A percentile compares a stretch with the other conserved stretches of the same genome.
These are phyloP conservation scores for Elephas maximus DNA, from an alignment of 2,113 vertebrate genomes.

Conservation along the genomic window DNA sequence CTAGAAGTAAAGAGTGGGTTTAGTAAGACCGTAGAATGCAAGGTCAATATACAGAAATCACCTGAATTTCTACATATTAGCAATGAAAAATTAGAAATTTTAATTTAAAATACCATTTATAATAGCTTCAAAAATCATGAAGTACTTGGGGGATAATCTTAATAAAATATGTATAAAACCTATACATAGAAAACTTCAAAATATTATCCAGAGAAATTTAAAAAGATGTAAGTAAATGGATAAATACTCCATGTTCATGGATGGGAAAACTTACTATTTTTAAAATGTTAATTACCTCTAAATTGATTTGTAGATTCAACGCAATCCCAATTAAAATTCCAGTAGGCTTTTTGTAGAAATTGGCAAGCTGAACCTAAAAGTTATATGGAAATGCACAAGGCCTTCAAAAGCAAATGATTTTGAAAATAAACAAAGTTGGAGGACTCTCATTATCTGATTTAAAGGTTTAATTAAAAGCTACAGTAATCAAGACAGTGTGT, in stretches of 20 bases:
- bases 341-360: background rate
- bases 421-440: background rate
- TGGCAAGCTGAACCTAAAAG: background rate
- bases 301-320: background rate
- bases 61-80: too few relatives aligned
- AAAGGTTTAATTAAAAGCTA: background rate
- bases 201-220: background rate
- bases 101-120: background rate
- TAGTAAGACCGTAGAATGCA: too few relatives aligned
- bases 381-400: background rate
- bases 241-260: background rate
- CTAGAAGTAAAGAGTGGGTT: background rate
- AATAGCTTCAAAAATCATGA: conserved; percentile 11
- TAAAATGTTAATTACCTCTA: background rate
- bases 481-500: background rate
- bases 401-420: background rate
- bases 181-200: background rate
- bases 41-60: too few relatives aligned
- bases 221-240: background rate
- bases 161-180: background rate
- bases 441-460: background rate
- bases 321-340: background rate
- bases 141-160: background rate
- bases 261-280: background rate
- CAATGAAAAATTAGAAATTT: background rate